These are phyloP conservation scores for Lepus timidus DNA, from an alignment of 2,113 vertebrate species.

Conservation along the genomic window DNA sequence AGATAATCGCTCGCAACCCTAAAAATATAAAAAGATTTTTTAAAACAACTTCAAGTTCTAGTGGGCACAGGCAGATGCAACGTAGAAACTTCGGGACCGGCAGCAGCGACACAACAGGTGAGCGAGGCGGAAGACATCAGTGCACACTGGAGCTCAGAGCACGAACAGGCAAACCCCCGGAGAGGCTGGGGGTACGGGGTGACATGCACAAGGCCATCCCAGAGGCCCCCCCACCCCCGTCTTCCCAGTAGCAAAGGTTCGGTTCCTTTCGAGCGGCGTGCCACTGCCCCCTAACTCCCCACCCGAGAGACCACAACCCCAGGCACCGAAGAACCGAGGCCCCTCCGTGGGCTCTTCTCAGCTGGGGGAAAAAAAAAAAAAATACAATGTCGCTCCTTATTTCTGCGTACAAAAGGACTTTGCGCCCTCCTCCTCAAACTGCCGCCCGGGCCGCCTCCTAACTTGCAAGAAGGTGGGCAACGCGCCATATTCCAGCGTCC, in stretches of 20 bases:
- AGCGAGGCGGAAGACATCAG: neutral
- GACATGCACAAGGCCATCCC: conserved; percentile 4
- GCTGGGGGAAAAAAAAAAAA: neutral
- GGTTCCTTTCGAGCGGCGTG: neutral
- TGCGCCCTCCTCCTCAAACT: conserved; percentile 76
- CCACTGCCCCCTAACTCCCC: conserved; percentile 20
- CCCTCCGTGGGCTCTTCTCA: conserved; percentile 34
- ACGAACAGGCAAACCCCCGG: neutral
- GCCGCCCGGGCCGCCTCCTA: conserved; percentile 75
- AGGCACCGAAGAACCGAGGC: neutral
- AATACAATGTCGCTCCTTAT: conserved; percentile 75
- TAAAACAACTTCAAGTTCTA: conserved; percentile 58
- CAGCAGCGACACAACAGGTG: conserved; percentile 71
- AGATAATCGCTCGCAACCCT: neutral
- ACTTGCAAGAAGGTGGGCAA: conserved; percentile 82
- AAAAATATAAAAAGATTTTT: conserved; percentile 32
- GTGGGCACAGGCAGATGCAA: conserved; percentile 45
- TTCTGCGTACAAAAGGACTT: conserved; percentile 82
- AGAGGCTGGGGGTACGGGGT: neutral
- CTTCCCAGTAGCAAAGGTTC: neutral
- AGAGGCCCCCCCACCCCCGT: neutral
- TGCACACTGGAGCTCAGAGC: neutral
- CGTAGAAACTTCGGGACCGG: conserved; percentile 59
- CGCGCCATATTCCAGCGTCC: conserved; percentile 76
- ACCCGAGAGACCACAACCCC: conserved; percentile 52